Conservation (phyloP, 2,797 vertebrate species). For the Babyrousa celebensis region DNA sequence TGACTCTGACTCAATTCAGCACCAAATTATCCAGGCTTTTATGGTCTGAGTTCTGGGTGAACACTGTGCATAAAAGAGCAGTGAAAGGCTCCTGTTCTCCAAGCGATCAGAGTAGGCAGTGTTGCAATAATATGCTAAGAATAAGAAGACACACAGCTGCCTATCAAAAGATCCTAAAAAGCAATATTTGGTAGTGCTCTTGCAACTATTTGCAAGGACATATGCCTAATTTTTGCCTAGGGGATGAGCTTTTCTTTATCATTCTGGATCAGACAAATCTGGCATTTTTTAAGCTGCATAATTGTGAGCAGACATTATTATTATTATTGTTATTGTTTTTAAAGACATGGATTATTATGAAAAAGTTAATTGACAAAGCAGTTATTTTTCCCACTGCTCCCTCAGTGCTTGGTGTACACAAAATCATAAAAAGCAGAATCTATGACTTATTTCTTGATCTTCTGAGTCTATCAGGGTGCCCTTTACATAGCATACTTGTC, state of each 20-base stretch:
- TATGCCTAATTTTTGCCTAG: accelerated
- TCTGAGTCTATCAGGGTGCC: not conserved
- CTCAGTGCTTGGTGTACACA: not conserved
- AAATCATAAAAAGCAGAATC: not conserved
- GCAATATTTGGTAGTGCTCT: not conserved
- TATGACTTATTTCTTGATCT: not conserved
- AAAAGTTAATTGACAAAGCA: not conserved
- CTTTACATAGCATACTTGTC: no score
- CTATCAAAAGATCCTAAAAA: not conserved
- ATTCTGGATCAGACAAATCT: not conserved
- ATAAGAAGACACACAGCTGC: not conserved
- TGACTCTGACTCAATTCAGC: no score
- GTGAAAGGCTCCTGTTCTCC: accelerated
- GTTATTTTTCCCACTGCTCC: accelerated
- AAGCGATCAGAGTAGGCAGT: not conserved
- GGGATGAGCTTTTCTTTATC: not conserved
- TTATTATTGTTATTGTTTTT: not conserved
- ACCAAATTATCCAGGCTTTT: not conserved
- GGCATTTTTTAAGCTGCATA: not conserved
- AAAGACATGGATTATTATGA: not conserved
- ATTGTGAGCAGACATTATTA: not conserved
- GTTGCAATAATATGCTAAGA: not conserved
- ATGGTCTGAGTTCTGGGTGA: accelerated
- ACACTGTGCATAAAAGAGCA: not conserved
- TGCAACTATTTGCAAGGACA: not conserved